Evolutionary conservation across 2,113 vertebrate genomes (phyloP), one percentile per base, ranked within the genome.

Genomic region (Odocoileus hemionus): DNA sequence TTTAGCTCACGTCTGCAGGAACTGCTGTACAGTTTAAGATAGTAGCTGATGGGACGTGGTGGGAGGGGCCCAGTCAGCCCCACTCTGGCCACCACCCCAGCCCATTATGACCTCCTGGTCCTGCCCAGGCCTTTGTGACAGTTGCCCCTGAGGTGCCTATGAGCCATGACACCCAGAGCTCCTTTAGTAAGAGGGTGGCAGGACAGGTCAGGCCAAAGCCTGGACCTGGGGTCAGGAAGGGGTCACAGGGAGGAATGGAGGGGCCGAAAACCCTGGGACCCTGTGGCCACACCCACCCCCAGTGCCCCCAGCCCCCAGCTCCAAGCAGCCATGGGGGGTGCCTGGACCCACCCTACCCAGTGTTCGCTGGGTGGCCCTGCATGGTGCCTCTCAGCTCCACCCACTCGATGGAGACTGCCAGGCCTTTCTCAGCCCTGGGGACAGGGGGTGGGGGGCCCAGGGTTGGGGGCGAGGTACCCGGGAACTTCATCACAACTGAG

Each of bases 71-170:
- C 55, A 3, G 1, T 7, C 25, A 28, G 76, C 45, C 23, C 64
- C 14, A 25, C 87, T 93, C 50, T 7, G 5, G 39, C 30, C 60
- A 13, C 54, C 5, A 7, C 57, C 78, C 84, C 3, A 2, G 13
- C 87, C 96, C 96, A 98, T 98, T 98, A 16, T 98, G 98, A 98
- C 97, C 95, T 97, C 91, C 30, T 86, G 36, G n/a, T 23, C 70
- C 76, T n/a, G 55, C 86, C 52, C 43, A 80, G 57, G 58, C 97
- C 97, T 98, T 98, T 98, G 95, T 98, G 98, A 98, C 93, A 89
- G 67, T 36, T 0, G 4, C 15, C 74, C 55, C 78, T 50, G 26
- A 43, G 79, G 36, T 21, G 61, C 64, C 89, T 78, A 86, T 39
- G 89, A 82, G 58, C 74, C 25, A 0, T 87, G 87, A 96, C 80